Evolutionary conservation across 2,888 invertebrate species (phyloP).

Genomic region (Schrankia costaestrigalis): DNA sequence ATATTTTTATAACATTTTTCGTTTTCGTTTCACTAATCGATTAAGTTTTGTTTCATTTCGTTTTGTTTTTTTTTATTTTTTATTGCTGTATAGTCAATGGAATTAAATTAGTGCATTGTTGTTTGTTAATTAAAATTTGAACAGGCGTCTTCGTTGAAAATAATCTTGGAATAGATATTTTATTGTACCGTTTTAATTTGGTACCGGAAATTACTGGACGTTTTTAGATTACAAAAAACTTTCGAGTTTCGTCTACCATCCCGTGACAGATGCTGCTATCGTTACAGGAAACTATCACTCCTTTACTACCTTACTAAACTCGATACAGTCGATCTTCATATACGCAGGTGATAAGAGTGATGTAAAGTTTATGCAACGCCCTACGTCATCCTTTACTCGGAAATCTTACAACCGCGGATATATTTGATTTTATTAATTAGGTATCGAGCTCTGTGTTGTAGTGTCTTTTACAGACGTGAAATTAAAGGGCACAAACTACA

Average conservation of each 20-base stretch:
- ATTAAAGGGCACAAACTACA: too few relatives aligned
- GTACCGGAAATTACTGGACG: slow-evolving; percentile 27
- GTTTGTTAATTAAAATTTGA: slow-evolving; percentile 2
- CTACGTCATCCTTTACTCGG: too few relatives aligned
- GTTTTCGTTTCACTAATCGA: slow-evolving; percentile 70
- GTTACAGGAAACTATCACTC: slow-evolving; percentile 24
- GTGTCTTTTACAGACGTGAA: too few relatives aligned
- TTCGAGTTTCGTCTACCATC: slow-evolving; percentile 9
- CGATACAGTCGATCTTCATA: slow-evolving; percentile 14
- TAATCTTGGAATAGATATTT: slow-evolving; percentile 2
- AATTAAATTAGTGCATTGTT: slow-evolving; percentile 34
- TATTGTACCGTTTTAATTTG: slow-evolving; percentile 4
- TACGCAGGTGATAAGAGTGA: slow-evolving; percentile 3
- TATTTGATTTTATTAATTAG: too few relatives aligned
- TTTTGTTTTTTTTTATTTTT: slow-evolving; percentile 27
- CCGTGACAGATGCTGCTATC: slow-evolving; percentile 12
- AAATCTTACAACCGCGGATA: too few relatives aligned
- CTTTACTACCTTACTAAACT: too few relatives aligned
- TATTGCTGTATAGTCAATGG: slow-evolving; percentile 31
- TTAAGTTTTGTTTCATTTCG: slow-evolving; percentile 43
- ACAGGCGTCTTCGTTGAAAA: slow-evolving; percentile 3
- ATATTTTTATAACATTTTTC: slow-evolving; percentile 46
- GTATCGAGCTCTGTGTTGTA: too few relatives aligned
- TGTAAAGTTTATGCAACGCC: too few relatives aligned
- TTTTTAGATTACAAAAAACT: slow-evolving; percentile 25